Conservation (phyloP, 2,797 vertebrate species). For the Monodelphis domestica region DNA sequence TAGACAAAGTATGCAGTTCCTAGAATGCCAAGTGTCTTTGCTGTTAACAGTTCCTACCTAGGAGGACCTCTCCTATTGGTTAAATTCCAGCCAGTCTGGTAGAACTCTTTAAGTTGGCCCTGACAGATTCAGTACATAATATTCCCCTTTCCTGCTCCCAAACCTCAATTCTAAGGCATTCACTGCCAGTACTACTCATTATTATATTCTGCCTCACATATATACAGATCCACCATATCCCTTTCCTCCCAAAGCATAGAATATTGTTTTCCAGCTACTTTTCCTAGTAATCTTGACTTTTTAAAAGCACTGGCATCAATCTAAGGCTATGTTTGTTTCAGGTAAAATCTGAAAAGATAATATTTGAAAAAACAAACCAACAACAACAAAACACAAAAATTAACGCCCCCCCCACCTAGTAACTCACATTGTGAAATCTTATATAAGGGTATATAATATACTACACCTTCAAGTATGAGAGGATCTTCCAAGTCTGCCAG, state of each 20-base stretch:
- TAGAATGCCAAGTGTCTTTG: background rate
- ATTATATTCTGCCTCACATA: background rate
- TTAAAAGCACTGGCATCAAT: background rate
- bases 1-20: background rate
- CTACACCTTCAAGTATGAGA: background rate
- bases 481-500: background rate
- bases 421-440: background rate
- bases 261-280: background rate
- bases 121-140: background rate
- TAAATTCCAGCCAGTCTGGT: background rate
- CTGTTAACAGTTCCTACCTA: background rate
- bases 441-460: background rate
- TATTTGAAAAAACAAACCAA: background rate
- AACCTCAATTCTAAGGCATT: background rate
- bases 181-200: background rate
- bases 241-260: background rate
- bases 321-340: background rate
- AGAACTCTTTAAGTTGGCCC: background rate
- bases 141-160: too few species aligned
- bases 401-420: background rate
- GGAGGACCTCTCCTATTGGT: background rate
- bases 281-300: background rate
- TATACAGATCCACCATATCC: background rate
- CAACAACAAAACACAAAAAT: background rate
- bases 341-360: background rate